These are phyloP conservation scores for Cryptotermes secundus DNA, from an alignment of 1,140 invertebrate species.

Conservation along the genomic window DNA sequence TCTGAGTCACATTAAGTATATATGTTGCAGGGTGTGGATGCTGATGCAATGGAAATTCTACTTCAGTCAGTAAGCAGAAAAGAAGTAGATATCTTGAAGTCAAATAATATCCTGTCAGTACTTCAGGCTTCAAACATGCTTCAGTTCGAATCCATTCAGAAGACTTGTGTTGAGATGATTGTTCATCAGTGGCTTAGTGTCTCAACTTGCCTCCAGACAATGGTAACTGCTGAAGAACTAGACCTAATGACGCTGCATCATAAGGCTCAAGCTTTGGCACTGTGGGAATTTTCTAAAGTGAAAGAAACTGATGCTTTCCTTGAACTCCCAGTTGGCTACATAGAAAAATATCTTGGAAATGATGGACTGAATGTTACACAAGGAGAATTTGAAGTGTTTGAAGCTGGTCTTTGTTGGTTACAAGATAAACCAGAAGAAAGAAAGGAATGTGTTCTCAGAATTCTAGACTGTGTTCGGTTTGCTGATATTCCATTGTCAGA, in stretches of 20 bases:
- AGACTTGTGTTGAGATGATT: slow-evolving; percentile 47
- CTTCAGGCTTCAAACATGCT: slow-evolving; percentile 49
- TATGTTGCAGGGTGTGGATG: slow-evolving; percentile 48
- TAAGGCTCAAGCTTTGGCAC: slow-evolving; percentile 37
- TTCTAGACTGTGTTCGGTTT: slow-evolving; percentile 45
- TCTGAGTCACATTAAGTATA: neutral
- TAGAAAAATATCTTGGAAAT: slow-evolving; percentile 36
- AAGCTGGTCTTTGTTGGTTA: slow-evolving; percentile 49
- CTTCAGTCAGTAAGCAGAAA: slow-evolving; percentile 50
- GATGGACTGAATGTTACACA: slow-evolving; percentile 35
- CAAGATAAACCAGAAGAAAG: slow-evolving; percentile 46
- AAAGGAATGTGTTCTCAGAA: slow-evolving; percentile 40
- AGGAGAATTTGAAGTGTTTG: slow-evolving; percentile 49
- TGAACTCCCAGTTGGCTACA: slow-evolving; percentile 42
- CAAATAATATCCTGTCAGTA: slow-evolving; percentile 49
- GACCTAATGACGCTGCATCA: slow-evolving; percentile 36
- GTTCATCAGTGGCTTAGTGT: slow-evolving; percentile 45
- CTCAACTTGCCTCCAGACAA: slow-evolving; percentile 51
- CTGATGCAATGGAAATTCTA: slow-evolving; percentile 48
- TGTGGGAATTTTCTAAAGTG: slow-evolving; percentile 43
- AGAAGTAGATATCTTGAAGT: slow-evolving; percentile 46
- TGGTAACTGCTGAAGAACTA: slow-evolving; percentile 47
- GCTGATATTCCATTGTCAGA: slow-evolving; percentile 35
- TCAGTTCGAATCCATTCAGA: slow-evolving; percentile 49
- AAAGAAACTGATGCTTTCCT: slow-evolving; percentile 47